Evolutionary conservation across 2,797 vertebrate genomes (phyloP), one percentile per base, ranked within the genome.

Genomic region (Calcarius lapponicus): DNA sequence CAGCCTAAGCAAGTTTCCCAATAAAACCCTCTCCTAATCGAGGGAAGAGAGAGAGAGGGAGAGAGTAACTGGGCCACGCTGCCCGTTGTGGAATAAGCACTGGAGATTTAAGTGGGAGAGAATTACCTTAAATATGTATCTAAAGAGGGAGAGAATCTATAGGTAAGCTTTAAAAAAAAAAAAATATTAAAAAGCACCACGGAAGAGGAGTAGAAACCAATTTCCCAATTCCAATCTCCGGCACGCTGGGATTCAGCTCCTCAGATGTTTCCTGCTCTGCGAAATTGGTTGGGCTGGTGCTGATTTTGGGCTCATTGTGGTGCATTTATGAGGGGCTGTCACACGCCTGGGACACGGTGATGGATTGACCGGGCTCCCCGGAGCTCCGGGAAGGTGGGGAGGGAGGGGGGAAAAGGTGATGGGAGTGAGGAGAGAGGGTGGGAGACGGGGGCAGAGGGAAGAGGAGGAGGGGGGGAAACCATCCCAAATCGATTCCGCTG

Each of bases 231-330:
- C 97, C 97, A 95, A 82, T 86, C 93, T 80, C 94, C 10, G 22
- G 88, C 93, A 65, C 8, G 62, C 96, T 26, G 73, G 95, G 90
- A 87, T 89, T 95, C 91, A 70, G 94, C 80, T 84, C 73, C 95
- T 97, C 95, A 95, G 96, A 97, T 97, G 96, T 97, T 96, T 94
- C 92, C 95, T 90, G 90, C 97, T 96, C 91, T 96, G 95, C 95
- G 93, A 96, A 97, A 97, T 97, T 97, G 97, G 79, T 34, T 93
- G 93, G 94, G 93, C 94, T 94, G 72, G 82, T 73, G 91, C 97
- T 94, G 90, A 96, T 96, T 93, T 93, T 91, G 69, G 79, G 91
- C 97, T 97, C 94, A 95, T 97, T 97, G 94, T 88, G 94, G 95
- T 38, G 95, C 92, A 81, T 96, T 96, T 97, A 93, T 97, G 96